These are phyloP conservation scores for Drosophila burlai DNA, from an alignment of 1,140 invertebrate species.

Conservation along the genomic window DNA sequence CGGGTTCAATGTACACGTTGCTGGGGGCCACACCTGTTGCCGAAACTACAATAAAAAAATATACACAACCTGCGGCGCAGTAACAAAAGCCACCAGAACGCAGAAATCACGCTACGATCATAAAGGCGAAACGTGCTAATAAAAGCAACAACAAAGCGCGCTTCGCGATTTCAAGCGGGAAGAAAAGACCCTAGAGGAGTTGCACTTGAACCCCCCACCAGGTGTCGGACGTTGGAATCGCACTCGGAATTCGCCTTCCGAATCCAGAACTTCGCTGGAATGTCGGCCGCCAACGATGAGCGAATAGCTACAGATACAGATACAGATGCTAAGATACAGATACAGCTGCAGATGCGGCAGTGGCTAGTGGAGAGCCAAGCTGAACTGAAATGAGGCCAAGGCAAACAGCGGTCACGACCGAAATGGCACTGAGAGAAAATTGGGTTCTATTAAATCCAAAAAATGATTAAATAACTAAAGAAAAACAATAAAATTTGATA, in stretches of 20 bases:
- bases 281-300: conserved; percentile 20
- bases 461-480: background rate
- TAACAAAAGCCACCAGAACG: conserved; percentile 57
- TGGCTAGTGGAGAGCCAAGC: conserved; percentile 20
- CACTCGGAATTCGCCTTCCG: conserved; percentile 17
- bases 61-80: conserved; percentile 72
- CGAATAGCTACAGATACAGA: conserved; percentile 20
- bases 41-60: conserved; percentile 67
- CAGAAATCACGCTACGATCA: conserved; percentile 78
- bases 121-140: conserved; percentile 79
- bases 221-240: conserved; percentile 2
- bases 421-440: conserved; percentile 30
- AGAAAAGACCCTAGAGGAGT: conserved; percentile 37
- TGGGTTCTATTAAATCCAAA: too few relatives aligned
- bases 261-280: conserved; percentile 29
- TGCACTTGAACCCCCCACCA: conserved; percentile 38
- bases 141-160: conserved; percentile 61
- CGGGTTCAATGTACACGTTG: conserved; percentile 69
- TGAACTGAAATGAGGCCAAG: conserved; percentile 71
- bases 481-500: too few relatives aligned
- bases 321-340: conserved; percentile 6
- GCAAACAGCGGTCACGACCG: conserved; percentile 51
- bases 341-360: conserved; percentile 8
- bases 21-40: conserved; percentile 76
- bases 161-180: conserved; percentile 17